Conservation (phyloP, 2,113 vertebrate genomes). For the zebrafish (Danio rerio) region GRCz12tu NC_133194.1:47831001-47831500, state of each 20-base stretch:
- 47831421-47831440: not conserved
- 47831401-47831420: conserved; percentile 29
- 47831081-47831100: conserved; percentile 73
- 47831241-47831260: not conserved
- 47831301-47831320: conserved; percentile 47
- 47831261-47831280: conserved; percentile 43
- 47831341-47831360: conserved; percentile 40
- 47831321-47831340: conserved; percentile 1
- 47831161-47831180: conserved; percentile 50
- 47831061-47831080: conserved; percentile 39
- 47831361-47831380: conserved; percentile 32
- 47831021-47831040: conserved; percentile 15
- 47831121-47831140: not conserved
- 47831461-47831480: conserved; percentile 6
- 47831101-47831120: conserved; percentile 12
- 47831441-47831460: conserved; percentile 25
- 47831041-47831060: conserved; percentile 1
- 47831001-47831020: not conserved
- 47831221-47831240: conserved; percentile 36
- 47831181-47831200: conserved; percentile 33
- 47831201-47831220: conserved; percentile 57
- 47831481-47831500: not conserved
- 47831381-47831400: conserved; percentile 41
- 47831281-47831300: conserved; percentile 49
- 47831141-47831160: conserved; percentile 36